Evolutionary conservation across 2,888 invertebrate species (phyloP).

Genomic region (Dasypogon diadema): DNA sequence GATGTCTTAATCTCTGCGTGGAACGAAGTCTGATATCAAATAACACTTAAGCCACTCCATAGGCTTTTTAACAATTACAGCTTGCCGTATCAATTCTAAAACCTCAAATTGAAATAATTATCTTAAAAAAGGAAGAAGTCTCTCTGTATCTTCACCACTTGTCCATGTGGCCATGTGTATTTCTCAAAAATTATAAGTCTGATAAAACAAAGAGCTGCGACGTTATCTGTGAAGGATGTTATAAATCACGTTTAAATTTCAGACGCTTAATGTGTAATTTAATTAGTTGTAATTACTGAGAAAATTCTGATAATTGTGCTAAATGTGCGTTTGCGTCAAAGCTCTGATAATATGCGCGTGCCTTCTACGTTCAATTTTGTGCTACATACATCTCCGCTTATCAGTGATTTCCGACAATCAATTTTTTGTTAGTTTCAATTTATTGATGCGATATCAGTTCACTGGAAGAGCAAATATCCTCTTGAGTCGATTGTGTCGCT

Average conservation of each 20-base stretch:
- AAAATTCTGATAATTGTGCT: conserved; percentile 27
- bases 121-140: no score
- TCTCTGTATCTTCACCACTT: no score
- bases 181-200: no score
- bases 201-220: not conserved
- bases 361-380: conserved; percentile 44
- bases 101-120: no score
- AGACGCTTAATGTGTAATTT: conserved; percentile 13
- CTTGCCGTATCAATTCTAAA: no score
- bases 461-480: not conserved
- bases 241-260: conserved; percentile 16
- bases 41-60: no score
- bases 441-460: not conserved
- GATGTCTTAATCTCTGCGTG: no score
- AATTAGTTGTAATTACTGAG: conserved; percentile 35
- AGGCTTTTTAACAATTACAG: no score
- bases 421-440: not conserved
- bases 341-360: conserved; percentile 28
- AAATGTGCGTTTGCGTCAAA: conserved; percentile 30
- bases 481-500: not conserved
- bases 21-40: no score
- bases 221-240: conserved; percentile 25
- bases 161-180: no score
- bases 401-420: conserved; percentile 26
- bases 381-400: conserved; percentile 2